These are phyloP conservation scores for Chelonus formosanus DNA, from an alignment of 2,888 invertebrate species.

Conservation along the genomic window DNA sequence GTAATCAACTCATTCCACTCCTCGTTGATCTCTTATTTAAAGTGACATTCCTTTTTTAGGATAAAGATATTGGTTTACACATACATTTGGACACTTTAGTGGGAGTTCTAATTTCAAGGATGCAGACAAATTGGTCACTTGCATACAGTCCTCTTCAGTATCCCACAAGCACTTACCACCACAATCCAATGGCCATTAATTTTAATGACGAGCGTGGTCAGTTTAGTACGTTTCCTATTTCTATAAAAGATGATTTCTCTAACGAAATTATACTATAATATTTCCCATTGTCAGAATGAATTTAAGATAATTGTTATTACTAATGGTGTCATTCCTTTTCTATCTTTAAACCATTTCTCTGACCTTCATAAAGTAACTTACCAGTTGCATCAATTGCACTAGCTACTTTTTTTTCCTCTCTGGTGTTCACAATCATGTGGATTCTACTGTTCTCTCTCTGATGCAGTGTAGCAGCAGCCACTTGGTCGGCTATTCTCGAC, in stretches of 20 bases:
- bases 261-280: neutral
- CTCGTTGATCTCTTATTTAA: too few relatives aligned
- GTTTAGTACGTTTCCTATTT: conserved; percentile 43
- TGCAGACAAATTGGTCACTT: conserved; percentile 20
- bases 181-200: conserved; percentile 47
- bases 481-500: conserved; percentile 21
- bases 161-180: conserved; percentile 21
- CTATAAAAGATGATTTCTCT: conserved; percentile 42
- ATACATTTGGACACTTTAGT: neutral
- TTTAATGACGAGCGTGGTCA: conserved; percentile 46
- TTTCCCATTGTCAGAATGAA: neutral
- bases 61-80: neutral
- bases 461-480: too few relatives aligned
- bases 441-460: too few relatives aligned
- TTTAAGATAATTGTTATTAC: conserved; percentile 16
- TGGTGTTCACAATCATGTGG: too few relatives aligned
- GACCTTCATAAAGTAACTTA: too few relatives aligned
- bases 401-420: too few relatives aligned
- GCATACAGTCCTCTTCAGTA: conserved; percentile 7
- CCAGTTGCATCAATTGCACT: too few relatives aligned
- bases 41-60: too few relatives aligned
- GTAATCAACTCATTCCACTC: too few relatives aligned
- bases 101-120: conserved; percentile 3
- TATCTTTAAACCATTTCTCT: too few relatives aligned
- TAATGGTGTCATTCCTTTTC: neutral